Base-by-base conservation (phyloP, 2,797 vertebrate species). In the Leptatherina wallacei region DNA sequence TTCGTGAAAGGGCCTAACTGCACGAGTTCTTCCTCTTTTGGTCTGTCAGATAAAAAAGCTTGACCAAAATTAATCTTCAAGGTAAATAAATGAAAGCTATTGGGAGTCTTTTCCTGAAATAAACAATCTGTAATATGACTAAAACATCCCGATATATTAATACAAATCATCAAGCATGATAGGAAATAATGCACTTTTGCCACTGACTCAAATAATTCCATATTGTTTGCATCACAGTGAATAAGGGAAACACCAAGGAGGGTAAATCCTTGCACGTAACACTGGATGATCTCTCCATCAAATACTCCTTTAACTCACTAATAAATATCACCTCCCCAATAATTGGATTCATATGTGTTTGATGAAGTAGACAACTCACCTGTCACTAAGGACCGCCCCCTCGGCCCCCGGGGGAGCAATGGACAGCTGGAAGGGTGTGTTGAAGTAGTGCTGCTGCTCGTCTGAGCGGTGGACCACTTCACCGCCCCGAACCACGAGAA, bases 361-460 rank as follows among this genome's bases (percentile, higher is more conserved):
- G 38, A 42, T 16, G 40, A 42, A 18, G 40, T 14, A 12, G 3
- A 9, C 1, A 77, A 29, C 88, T 88, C 84, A 99, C 98, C 98
- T 99, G 95, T 99, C 98, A 77, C 95, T 99, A 73, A 99, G 93
- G 78, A 99, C 96, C 0, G 95, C 96, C 16, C 97, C 98, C 84
- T 98, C 98, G 0, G 96, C 96, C 70, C 96, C 98, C 0, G 98
- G 98, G 0, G 98, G 98, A 1, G 96, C 97, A 8, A 99, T 99
- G 0, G 98, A 98, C 49, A 99, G 95, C 70, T 99, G 98, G 93
- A 99, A 99, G 18, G 98, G 98, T 47, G 98, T 99, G 95, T 99
- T 99, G 94, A 99, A 99, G 93, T 99, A 99, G 89, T 99, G 98
- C 88, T 99, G 98, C 90, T 99, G 98, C 82, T 99, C 98, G 1